A percentile compares a stretch with the other conserved stretches of the same genome.
phyloP scores from a whole-genome alignment of 2,888 invertebrate genomes.

The Ochropleura leucogaster region DNA sequence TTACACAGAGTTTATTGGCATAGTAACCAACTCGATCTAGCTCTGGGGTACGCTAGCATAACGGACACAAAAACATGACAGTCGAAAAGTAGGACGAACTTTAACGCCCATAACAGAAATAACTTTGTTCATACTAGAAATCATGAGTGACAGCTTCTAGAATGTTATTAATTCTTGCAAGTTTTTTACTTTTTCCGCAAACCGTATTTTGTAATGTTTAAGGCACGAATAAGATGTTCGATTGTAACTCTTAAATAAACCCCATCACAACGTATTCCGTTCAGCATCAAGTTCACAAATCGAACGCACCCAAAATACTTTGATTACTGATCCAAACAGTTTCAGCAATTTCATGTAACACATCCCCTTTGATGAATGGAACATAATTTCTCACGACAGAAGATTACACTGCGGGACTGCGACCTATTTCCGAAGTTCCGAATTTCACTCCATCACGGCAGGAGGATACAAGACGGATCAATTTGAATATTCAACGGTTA shows the following conservation, averaged over 20 bases:
- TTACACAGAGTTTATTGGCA: too few species aligned
- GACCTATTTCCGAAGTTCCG: slow-evolving; percentile 61
- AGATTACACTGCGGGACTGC: slow-evolving; percentile 52
- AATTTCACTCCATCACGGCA: slow-evolving; percentile 55
- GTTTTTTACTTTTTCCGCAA: background rate
- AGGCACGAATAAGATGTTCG: background rate
- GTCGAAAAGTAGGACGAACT: slow-evolving; percentile 29
- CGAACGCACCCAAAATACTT: slow-evolving; percentile 40
- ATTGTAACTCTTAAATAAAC: background rate
- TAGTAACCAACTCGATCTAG: too few species aligned
- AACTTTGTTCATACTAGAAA: slow-evolving; percentile 19
- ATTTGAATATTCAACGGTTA: slow-evolving; percentile 75
- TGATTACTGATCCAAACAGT: slow-evolving; percentile 42
- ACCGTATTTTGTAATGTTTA: too few species aligned
- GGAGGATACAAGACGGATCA: slow-evolving; percentile 59
- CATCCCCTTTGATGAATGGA: slow-evolving; percentile 52
- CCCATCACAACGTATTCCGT: slow-evolving; percentile 40
- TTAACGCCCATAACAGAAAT: slow-evolving; percentile 30
- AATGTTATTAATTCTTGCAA: slow-evolving; percentile 1
- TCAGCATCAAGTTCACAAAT: slow-evolving; percentile 25
- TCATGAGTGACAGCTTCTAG: slow-evolving; percentile 30
- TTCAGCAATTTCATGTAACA: slow-evolving; percentile 27
- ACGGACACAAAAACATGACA: slow-evolving; percentile 26
- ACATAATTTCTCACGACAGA: slow-evolving; percentile 45
- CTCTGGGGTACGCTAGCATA: too few species aligned